Evolutionary conservation across 2,113 vertebrate species (phyloP), one percentile per base, ranked within the genome.

Genomic region (Microtus ochrogaster): DNA sequence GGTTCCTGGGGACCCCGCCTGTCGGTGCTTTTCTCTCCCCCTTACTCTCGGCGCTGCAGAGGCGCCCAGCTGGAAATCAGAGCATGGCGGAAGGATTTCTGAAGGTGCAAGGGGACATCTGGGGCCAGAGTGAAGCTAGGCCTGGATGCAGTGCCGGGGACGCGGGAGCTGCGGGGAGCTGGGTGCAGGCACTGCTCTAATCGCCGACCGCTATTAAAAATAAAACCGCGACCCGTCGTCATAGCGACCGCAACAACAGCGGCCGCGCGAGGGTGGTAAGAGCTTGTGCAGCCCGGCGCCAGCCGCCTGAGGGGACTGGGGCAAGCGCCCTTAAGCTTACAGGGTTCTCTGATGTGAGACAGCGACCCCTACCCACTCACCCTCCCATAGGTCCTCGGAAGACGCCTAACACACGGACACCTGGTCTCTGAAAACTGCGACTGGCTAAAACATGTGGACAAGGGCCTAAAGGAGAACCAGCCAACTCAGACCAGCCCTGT

Each of bases 221-320:
- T 98, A 97, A 97, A 98, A 96, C 96, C 81, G n/a, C 30, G 12
- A 74, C 81, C 17, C 6, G 97, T 98, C 88, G 96, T 63, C 97
- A 97, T 98, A 92, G 96, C 95, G 84, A 98, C 97, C 86, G 79
- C 94, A 41, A 96, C 94, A 97, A 96, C 97, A 96, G 96, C 76
- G 36, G 84, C 95, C 2, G 81, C 52, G 33, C 58, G 92, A 96
- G 90, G 87, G 97, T 94, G 95, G 94, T 66, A 73, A 70, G 81
- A 96, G 92, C 84, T 93, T 88, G 28, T 55, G 79, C 83, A 55
- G 74, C 81, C 22, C 22, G 41, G 52, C 47, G 58, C 77, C 72
- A n/a, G 94, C 86, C n/a, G 55, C 81, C 58, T 19, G 28, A 87
- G 81, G 70, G 58, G 7, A 36, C n/a, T 52, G 4, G 6, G 78